These are phyloP conservation scores for Diachasma alloeum DNA, from an alignment of 1,140 invertebrate genomes.

Conservation along the genomic window DNA sequence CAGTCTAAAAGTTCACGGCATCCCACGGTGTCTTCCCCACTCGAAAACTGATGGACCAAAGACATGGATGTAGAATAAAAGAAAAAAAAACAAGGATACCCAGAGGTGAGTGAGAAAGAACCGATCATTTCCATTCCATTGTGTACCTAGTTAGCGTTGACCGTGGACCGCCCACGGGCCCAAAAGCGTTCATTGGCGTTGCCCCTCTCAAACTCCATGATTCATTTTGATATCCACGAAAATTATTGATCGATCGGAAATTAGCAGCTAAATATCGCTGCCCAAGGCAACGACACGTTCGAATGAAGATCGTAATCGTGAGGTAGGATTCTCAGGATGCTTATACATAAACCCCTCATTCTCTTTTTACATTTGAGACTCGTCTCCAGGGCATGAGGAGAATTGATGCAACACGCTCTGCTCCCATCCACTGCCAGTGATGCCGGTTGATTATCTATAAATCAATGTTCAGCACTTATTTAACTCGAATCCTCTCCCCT, in stretches of 20 bases:
- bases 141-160: conserved; percentile 57
- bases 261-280: conserved; percentile 60
- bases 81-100: conserved; percentile 10
- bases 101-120: conserved; percentile 19
- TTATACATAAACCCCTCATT: conserved; percentile 29
- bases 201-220: conserved; percentile 33
- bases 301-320: conserved; percentile 59
- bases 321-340: neutral
- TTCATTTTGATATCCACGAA: conserved; percentile 30
- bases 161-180: conserved; percentile 49
- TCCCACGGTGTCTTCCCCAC: conserved; percentile 20
- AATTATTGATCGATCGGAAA: conserved; percentile 62
- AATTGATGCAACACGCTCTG: conserved; percentile 26
- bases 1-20: conserved; percentile 36
- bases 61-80: conserved; percentile 10
- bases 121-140: conserved; percentile 43
- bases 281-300: conserved; percentile 56
- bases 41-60: conserved; percentile 26
- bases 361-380: conserved; percentile 31
- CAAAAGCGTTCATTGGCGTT: conserved; percentile 43
- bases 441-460: conserved; percentile 57
- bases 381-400: conserved; percentile 36
- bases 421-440: conserved; percentile 39
- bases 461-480: conserved; percentile 40
- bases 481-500: neutral